A percentile compares a stretch with the other conserved stretches of the same genome.
These are phyloP conservation scores for Peucedramus taeniatus DNA, from an alignment of 2,113 vertebrate species.

Conservation along the genomic window DNA sequence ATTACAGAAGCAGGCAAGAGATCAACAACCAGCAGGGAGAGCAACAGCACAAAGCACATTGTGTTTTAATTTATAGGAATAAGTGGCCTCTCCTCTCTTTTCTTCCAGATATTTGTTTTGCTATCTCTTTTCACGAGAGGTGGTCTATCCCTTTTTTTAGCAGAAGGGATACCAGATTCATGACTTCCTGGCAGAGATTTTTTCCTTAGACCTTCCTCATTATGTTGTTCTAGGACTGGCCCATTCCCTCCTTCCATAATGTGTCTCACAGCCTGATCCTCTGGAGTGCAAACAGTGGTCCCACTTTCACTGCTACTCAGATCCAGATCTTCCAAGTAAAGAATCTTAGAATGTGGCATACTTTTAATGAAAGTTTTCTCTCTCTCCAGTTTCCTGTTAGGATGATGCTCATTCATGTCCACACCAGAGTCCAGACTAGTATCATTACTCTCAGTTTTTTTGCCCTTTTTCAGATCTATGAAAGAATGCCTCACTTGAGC, in stretches of 20 bases:
- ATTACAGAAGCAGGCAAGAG: conserved; percentile 57
- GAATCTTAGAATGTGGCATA: conserved; percentile 77
- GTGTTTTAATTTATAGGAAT: conserved; percentile 71
- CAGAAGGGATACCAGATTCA: conserved; percentile 60
- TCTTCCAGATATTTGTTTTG: conserved; percentile 78
- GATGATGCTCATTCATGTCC: conserved; percentile 93
- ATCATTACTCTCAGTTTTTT: conserved; percentile 89
- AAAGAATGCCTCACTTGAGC: conserved; percentile 94
- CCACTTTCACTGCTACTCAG: conserved; percentile 93
- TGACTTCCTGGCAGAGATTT: conserved; percentile 46
- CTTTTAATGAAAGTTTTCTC: conserved; percentile 83
- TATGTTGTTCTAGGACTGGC: conserved; percentile 23
- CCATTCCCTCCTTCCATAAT: conserved; percentile 75
- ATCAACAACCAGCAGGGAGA: conserved; percentile 3
- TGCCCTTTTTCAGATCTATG: conserved; percentile 86
- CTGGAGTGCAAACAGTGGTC: conserved; percentile 86
- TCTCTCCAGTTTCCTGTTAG: conserved; percentile 78
- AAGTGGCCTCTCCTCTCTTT: conserved; percentile 76
- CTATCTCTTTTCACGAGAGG: conserved; percentile 67
- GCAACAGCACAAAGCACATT: neutral
- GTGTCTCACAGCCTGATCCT: conserved; percentile 84
- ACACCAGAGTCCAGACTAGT: conserved; percentile 96
- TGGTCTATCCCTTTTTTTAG: conserved; percentile 61
- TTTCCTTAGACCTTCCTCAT: conserved; percentile 59
- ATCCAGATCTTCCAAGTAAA: conserved; percentile 86